Evolutionary conservation across 2,113 vertebrate species (phyloP), one percentile per base, ranked within the genome.

Genomic region (Scomber colias): DNA sequence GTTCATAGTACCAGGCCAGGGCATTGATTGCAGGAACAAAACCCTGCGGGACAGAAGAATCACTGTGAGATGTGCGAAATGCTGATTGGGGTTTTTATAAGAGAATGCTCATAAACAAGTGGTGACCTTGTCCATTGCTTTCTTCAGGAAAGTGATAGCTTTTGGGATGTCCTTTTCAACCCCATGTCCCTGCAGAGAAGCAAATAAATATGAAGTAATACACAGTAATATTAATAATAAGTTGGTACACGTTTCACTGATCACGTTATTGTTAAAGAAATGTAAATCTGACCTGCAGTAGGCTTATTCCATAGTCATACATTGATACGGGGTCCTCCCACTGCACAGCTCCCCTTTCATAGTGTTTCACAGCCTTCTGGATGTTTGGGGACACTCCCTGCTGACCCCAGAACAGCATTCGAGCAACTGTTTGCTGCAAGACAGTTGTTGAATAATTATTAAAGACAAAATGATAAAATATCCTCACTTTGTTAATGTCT

Each of bases 371-470:
- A 31, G 95, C 95, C 7, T 87, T 89, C 56, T 84, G 84, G 40
- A 95, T 89, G 73, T 96, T 87, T 44, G 92, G 81, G 69, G 93
- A 80, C 17, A 96, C 90, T 5, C 95, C 95, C 81, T 94, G 95
- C 91, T 96, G 95, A 62, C 95, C 95, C 95, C 95, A 96, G 87
- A 94, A 96, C 59, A 96, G 92, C 95, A 96, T 95, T 54, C 94
- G 93, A n/a, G 83, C 93, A 27, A 96, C 48, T 0, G 92, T n/a
- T 90, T 94, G 93, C 95, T 96, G 75, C 14, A 79, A 90, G 50
- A 85, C 16, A 84, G 11, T 15, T 27, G 15, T 5, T 46, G 0
- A 45, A 72, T 21, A 3, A 59, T 24, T 11, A 50, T 3, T 2
- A 45, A 45, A 13, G n/a, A 64, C 64, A 6, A 44, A 48, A 63